Evolutionary conservation across 2,113 vertebrate genomes (phyloP).

Genomic region (Oxyura jamaicensis): DNA sequence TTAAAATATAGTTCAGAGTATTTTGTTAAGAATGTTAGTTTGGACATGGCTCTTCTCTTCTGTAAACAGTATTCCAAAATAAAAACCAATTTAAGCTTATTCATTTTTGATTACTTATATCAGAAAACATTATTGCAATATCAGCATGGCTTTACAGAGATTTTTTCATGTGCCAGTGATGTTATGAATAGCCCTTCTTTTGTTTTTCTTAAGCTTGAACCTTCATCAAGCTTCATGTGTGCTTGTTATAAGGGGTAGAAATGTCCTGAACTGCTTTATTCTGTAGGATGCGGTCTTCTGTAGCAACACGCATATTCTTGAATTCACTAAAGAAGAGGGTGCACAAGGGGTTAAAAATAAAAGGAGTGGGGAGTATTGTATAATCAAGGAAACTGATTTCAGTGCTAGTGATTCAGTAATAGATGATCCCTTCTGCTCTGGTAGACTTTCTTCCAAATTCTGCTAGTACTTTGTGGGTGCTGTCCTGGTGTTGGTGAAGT

Average conservation of each 20-base stretch:
- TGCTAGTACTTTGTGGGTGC: background rate
- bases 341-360: too few species aligned
- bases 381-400: background rate
- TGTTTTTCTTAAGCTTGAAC: background rate
- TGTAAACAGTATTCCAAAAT: background rate
- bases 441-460: background rate
- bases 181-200: background rate
- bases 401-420: background rate
- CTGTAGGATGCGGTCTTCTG: background rate
- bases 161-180: background rate
- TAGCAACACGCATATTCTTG: background rate
- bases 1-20: background rate
- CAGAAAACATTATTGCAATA: background rate
- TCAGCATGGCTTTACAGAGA: background rate
- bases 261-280: background rate
- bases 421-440: background rate
- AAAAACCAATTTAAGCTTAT: background rate
- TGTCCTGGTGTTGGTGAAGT: background rate
- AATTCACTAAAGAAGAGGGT: background rate
- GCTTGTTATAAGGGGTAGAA: background rate
- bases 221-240: background rate
- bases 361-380: background rate
- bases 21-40: background rate
- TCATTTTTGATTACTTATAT: background rate
- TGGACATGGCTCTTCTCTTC: background rate